Evolutionary conservation across 2,888 invertebrate genomes (phyloP), one percentile per base, ranked within the genome.

Genomic region (Phoronis australis): DNA sequence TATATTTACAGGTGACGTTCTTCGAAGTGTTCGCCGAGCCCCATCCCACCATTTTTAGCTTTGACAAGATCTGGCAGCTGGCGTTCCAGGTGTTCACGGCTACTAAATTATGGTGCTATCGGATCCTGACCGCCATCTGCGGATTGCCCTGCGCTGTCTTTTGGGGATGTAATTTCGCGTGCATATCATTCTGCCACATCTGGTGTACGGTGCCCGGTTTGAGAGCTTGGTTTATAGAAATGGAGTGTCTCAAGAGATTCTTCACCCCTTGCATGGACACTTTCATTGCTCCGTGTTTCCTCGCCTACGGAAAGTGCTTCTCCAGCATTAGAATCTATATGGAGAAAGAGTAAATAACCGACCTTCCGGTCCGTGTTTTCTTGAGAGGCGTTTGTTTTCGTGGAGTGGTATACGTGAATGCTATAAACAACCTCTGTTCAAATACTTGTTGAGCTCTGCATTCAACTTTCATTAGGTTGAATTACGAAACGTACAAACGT

Each of bases 131-230:
- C 1, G 82, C 86, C 43, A 61, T 87, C 22, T 78, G 84, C 5
- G 86, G 85, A 0, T 85, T 87, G 4, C 79, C 85, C 18, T 79
- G 83, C 47, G 85, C 86, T 1, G 77, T 86, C 52, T 76, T 82
- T 56, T 79, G 85, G 37, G 86, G 40, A 59, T 60, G 59, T 42
- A 47, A 60, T 37, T 64, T 64, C 37, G 62, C 64, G 2, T 57
- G 55, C 60, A 77, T 87, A 12, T 83, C 86, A 4, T 87, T 87
- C 69, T 82, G 51, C 18, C 52, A 56, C 42, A 59, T 64, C 21
- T 64, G 64, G 64, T 54, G 51, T 26, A 50, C 42, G 24, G 56
- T 56, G 12, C 64, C 64, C 1, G 38, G 38, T 22, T 42, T 55
- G 1, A 47, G 53, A 18, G 56, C 56, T 40, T 51, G 55, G 21